Conservation (phyloP, 2,888 invertebrate species). For the Microplitis deprimator region DNA sequence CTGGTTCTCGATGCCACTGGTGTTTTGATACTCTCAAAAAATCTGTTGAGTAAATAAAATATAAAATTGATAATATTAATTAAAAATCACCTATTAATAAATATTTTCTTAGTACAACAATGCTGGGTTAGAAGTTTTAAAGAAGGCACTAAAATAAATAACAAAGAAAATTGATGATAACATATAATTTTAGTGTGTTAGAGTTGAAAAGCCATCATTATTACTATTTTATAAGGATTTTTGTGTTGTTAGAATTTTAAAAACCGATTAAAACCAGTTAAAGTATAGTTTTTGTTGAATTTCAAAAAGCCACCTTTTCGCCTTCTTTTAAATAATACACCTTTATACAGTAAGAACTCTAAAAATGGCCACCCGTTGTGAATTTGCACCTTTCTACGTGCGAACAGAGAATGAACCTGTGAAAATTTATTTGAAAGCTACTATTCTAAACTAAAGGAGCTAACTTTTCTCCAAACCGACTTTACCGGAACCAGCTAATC, state of each 20-base stretch:
- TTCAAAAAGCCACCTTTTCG: neutral
- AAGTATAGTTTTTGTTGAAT: conserved; percentile 21
- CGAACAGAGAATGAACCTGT: conserved; percentile 13
- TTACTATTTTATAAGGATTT: neutral
- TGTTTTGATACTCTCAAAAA: conserved; percentile 88
- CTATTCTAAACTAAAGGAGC: neutral
- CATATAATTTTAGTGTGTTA: neutral
- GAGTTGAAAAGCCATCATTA: conserved; percentile 1
- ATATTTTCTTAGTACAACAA: too few species aligned
- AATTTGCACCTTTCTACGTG: conserved; percentile 16
- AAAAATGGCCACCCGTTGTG: conserved; percentile 29
- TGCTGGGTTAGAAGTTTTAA: neutral
- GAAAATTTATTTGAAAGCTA: neutral
- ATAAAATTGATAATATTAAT: conserved; percentile 41
- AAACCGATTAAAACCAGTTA: conserved; percentile 37
- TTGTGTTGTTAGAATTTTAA: conserved; percentile 11
- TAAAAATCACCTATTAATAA: conserved; percentile 13
- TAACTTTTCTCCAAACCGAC: neutral
- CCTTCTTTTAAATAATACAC: neutral
- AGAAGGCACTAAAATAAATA: neutral
- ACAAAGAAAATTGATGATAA: neutral
- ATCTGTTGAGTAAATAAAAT: conserved; percentile 74
- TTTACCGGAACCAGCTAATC: conserved; percentile 35
- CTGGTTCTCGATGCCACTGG: conserved; percentile 78
- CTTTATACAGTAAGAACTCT: neutral